Base-by-base conservation (phyloP, 2,113 vertebrate species). In the Eudyptes chrysolophus region DNA sequence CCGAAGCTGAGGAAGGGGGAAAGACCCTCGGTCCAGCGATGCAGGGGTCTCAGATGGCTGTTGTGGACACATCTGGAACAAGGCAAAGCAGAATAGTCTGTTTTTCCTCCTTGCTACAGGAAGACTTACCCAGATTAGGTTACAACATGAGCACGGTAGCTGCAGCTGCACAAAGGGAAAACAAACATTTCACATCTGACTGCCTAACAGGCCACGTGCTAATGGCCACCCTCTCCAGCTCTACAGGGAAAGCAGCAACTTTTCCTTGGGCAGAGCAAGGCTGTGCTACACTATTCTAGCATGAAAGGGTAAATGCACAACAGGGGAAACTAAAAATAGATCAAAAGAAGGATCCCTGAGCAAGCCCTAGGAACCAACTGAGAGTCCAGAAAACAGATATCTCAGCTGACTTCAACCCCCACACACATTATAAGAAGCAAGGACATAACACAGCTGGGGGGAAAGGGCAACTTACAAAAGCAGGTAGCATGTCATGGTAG, bases 401-500 rank as follows among this genome's bases (percentile, higher is more conserved):
- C 46, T 61, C 49, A 26, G 29, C n/a, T 34, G 16, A 65, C 21
- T 58, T 46, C 60, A 92, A 34, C 38, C 13, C 22, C 7, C 10
- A 1, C 4, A 11, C 5, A 14, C 6, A n/a, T 9, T 27, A 11
- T 10, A 17, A 51, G 19, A 2, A 32, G 0, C 4, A 36, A 94
- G 64, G 46, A 21, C 22, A 6, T 11, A 11, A 49, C 24, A 5
- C 5, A 20, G 34, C 19, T 4, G 29, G 9, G 52, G 34, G 44
- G 34, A 30, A 42, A 29, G 69, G 46, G 14, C 24, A 54, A 99
- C 99, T 99, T 97, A 99, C 99, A 98, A 99, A 99, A 92, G 99
- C 99, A 90, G 99, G 99, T 70, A 99, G 98, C 99, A 99, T 99
- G 97, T 99, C 99, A 70, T 99, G 99, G 98, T 99, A 99, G 2